Evolutionary conservation across 2,888 invertebrate species (phyloP).

Genomic region (Drosophila affinis): DNA sequence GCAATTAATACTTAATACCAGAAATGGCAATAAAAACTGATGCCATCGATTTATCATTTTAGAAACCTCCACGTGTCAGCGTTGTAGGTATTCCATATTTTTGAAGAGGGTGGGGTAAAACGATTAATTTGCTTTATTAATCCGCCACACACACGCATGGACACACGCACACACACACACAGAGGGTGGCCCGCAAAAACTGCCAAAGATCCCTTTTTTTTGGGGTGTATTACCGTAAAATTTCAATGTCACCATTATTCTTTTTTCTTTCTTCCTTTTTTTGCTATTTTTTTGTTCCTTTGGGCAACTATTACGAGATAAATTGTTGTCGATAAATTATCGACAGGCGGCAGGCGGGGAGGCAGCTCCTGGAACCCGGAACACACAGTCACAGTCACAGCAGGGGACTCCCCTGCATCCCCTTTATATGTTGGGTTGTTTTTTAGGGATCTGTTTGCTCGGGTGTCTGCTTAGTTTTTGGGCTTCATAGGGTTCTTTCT

Average conservation of each 20-base stretch:
- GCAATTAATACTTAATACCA: constrained; percentile 70
- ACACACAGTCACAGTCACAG: constrained; percentile 37
- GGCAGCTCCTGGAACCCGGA: constrained; percentile 31
- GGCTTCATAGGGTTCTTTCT: constrained; percentile 39
- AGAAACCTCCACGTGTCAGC: constrained; percentile 70
- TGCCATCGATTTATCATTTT: constrained; percentile 68
- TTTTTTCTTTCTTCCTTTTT: constrained; percentile 23
- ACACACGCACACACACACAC: constrained; percentile 12
- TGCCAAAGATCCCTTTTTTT: constrained; percentile 43
- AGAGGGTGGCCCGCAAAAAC: constrained; percentile 32
- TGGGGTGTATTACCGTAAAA: constrained; percentile 66
- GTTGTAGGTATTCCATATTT: constrained; percentile 39
- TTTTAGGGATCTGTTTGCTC: constrained; percentile 26
- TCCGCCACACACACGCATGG: constrained; percentile 41
- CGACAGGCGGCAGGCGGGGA: constrained; percentile 61
- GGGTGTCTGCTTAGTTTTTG: constrained; percentile 42
- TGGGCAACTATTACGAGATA: constrained; percentile 77
- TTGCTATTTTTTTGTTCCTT: neutral
- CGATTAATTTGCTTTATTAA: constrained; percentile 76
- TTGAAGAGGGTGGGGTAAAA: constrained; percentile 49
- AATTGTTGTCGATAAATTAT: constrained; percentile 82
- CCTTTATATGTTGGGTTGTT: constrained; percentile 8
- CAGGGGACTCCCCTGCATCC: constrained; percentile 37
- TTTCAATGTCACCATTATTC: constrained; percentile 79
- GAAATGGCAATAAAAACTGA: constrained; percentile 66